Evolutionary conservation across 2,888 invertebrate species (phyloP).

Genomic region (Latrodectus hesperus): DNA sequence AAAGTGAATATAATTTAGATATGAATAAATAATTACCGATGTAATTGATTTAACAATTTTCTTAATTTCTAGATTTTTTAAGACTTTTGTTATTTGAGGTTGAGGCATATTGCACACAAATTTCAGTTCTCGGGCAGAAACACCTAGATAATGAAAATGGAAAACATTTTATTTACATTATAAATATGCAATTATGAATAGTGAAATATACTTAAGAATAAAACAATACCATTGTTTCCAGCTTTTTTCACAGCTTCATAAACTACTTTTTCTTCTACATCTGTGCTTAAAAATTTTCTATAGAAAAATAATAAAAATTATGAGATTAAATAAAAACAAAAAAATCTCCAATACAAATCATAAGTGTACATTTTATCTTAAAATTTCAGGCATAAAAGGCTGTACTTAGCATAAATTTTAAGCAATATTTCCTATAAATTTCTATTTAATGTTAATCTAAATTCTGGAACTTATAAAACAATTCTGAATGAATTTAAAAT

Average conservation of each 20-base stretch:
- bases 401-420: neutral
- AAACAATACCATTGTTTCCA: constrained; percentile 42
- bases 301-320: neutral
- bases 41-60: constrained; percentile 36
- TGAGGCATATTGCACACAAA: constrained; percentile 25
- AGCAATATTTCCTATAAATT: neutral
- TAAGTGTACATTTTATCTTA: too few species aligned
- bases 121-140: constrained; percentile 35
- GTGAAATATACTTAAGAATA: neutral
- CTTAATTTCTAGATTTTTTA: constrained; percentile 38
- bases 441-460: neutral
- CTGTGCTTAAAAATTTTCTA: constrained; percentile 15
- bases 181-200: neutral
- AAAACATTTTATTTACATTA: neutral
- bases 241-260: constrained; percentile 39
- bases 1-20: neutral
- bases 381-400: neutral
- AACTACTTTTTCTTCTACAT: constrained; percentile 43
- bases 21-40: constrained; percentile 22
- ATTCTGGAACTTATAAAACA: neutral
- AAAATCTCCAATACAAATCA: neutral
- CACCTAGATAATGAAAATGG: constrained; percentile 12
- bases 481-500: too few species aligned
- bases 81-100: constrained; percentile 49
- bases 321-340: neutral